phyloP scores from a whole-genome alignment of 2,888 invertebrate species.

The Tyria jacobaeae region DNA sequence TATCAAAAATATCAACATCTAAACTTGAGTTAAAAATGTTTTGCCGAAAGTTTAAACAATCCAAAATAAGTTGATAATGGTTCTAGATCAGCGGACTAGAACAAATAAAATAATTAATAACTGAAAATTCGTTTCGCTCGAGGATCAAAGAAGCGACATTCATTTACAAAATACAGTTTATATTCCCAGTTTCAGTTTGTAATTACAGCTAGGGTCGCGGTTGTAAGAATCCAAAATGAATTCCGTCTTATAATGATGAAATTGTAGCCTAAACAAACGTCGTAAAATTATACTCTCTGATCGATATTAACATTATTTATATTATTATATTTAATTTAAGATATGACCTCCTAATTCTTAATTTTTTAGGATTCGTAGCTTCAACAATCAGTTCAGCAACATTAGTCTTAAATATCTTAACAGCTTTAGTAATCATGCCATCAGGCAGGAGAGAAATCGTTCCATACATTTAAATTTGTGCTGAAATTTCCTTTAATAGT shows the following conservation, averaged over 20 bases:
- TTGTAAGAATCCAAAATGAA: conserved; percentile 34
- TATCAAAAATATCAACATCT: not conserved
- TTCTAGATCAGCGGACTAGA: conserved; percentile 52
- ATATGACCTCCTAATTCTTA: too few species aligned
- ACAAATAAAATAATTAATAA: conserved; percentile 64
- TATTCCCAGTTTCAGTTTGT: conserved; percentile 35
- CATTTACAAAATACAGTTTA: conserved; percentile 52
- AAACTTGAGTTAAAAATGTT: conserved; percentile 13
- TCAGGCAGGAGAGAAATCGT: too few species aligned
- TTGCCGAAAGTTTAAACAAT: conserved; percentile 5
- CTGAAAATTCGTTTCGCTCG: conserved; percentile 51
- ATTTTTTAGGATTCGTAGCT: too few species aligned
- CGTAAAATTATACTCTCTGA: conserved; percentile 25
- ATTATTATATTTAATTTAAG: not conserved
- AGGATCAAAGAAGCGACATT: conserved; percentile 52
- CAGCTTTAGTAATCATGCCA: too few species aligned
- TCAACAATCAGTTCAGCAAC: too few species aligned
- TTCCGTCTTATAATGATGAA: conserved; percentile 34
- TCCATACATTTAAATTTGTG: too few species aligned
- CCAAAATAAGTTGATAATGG: conserved; percentile 44
- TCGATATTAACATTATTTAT: conserved; percentile 4
- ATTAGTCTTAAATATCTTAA: too few species aligned
- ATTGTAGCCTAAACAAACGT: conserved; percentile 35
- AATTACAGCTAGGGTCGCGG: conserved; percentile 34
- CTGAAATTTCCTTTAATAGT: too few species aligned